Percentiles rank a stretch among this genome's conserved stretches.
These are phyloP conservation scores for Tetramorium simillimum DNA, from an alignment of 1,140 invertebrate species.

Conservation along the genomic window DNA sequence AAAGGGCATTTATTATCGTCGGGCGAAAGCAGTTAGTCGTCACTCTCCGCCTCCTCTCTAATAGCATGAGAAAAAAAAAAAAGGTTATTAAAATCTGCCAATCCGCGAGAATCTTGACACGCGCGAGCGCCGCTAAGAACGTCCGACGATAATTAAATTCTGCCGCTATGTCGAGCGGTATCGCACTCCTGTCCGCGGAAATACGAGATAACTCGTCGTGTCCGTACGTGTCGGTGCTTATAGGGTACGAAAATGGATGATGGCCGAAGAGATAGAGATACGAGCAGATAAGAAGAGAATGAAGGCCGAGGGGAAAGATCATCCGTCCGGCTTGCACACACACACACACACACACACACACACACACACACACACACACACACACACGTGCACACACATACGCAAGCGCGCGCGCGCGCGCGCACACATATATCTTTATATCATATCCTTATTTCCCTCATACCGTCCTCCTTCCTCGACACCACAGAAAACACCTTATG, in stretches of 20 bases:
- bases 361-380: not conserved
- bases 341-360: not conserved
- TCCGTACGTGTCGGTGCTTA: slow-evolving; percentile 56
- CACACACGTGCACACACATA: too few species aligned
- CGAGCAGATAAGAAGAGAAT: slow-evolving; percentile 55
- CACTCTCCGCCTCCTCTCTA: not conserved
- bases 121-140: not conserved
- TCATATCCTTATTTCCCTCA: slow-evolving; percentile 57
- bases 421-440: slow-evolving; percentile 2
- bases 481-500: slow-evolving; percentile 36
- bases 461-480: not conserved
- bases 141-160: slow-evolving; percentile 46
- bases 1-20: not conserved
- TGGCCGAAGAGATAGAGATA: slow-evolving; percentile 30
- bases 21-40: not conserved
- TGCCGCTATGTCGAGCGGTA: slow-evolving; percentile 3
- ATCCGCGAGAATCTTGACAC: slow-evolving; percentile 20
- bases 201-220: slow-evolving; percentile 40
- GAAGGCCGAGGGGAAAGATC: slow-evolving; percentile 17
- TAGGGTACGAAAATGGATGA: slow-evolving; percentile 63
- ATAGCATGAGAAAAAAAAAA: slow-evolving; percentile 1
- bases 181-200: slow-evolving; percentile 8
- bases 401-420: too few species aligned
- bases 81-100: slow-evolving; percentile 24
- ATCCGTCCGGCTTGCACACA: not conserved